Evolutionary conservation across 2,797 vertebrate genomes (phyloP), one percentile per base, ranked within the genome.

Genomic region (Vultur gryphus): DNA sequence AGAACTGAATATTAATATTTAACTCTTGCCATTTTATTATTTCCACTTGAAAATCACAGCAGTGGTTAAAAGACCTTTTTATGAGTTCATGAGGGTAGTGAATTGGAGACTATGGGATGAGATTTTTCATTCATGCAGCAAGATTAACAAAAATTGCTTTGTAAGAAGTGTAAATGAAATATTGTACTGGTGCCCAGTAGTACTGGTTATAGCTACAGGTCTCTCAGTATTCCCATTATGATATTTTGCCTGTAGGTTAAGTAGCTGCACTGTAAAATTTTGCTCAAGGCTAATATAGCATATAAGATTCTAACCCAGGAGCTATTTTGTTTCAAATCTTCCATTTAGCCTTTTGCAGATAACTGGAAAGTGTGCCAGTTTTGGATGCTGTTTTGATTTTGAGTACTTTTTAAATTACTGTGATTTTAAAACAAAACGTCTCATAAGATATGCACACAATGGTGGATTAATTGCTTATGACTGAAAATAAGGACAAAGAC

Each of bases 1-100:
- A 96, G 96, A 97, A 97, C 93, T 95, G 97, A 98, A 98, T 96
- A 97, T 97, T 97, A 96, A 97, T 95, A 95, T 98, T 96, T 97
- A 98, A 96, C 96, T 97, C 81, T 89, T 94, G 90, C 73, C 85
- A 90, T 96, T 96, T 96, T 97, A 95, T 97, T 97, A 96, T 97
- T 97, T 97, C 88, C 64, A 79, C 90, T 97, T 97, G 96, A 96
- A 97, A 96, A 93, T 97, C 94, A 96, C 84, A 95, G 92, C 90
- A 93, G 78, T 79, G 69, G 83, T 89, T 96, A 89, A 96, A 97
- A 96, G 84, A 81, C 51, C 84, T 81, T 88, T 97, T 96, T 87
- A 88, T 89, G 90, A 94, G 86, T 96, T 96, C 89, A 96, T 61
- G 82, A 91, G 87, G 71, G 67, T 87, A 97, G 72, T 93, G 96